These are phyloP conservation scores for Cliona cf. orientalis DNA, from an alignment of 37 sponge, comb jelly and placozoan species.

Conservation along the genomic window DNA sequence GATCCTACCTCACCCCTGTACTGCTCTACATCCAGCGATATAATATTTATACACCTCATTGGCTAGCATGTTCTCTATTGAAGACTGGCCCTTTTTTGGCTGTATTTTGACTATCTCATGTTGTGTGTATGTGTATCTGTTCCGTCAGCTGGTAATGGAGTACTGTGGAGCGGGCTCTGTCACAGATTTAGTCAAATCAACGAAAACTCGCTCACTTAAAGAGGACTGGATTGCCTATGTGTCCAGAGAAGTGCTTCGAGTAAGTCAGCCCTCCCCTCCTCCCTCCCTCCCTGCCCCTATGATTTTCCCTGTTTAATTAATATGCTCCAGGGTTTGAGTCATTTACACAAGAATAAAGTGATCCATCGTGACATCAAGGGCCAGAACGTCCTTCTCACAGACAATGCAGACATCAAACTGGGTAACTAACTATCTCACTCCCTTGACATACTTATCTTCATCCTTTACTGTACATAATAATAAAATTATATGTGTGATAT, in stretches of 20 bases:
- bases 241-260: conserved; percentile 88
- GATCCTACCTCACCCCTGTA: not conserved
- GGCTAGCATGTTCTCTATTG: no score
- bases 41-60: no score
- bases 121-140: conserved; percentile 4
- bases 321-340: conserved; percentile 84
- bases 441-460: not conserved
- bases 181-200: conserved; percentile 90
- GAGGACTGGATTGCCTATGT: conserved; percentile 98
- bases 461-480: not conserved
- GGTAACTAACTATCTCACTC: conserved; percentile 39
- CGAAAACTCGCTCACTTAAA: conserved; percentile 81
- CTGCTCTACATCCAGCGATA: no score
- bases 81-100: no score
- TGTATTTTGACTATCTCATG: not conserved
- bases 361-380: conserved; percentile 99
- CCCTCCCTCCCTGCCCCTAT: conserved; percentile 2
- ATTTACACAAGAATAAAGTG: conserved; percentile 95
- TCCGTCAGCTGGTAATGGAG: conserved; percentile 96
- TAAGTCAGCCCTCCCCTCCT: conserved; percentile 20
- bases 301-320: no score
- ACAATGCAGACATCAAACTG: conserved; percentile 98
- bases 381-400: conserved; percentile 96
- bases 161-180: conserved; percentile 98
- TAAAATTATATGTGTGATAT: not conserved